Evolutionary conservation across 2,797 vertebrate species (phyloP).

Genomic region (Scomberomorus guttatus): DNA sequence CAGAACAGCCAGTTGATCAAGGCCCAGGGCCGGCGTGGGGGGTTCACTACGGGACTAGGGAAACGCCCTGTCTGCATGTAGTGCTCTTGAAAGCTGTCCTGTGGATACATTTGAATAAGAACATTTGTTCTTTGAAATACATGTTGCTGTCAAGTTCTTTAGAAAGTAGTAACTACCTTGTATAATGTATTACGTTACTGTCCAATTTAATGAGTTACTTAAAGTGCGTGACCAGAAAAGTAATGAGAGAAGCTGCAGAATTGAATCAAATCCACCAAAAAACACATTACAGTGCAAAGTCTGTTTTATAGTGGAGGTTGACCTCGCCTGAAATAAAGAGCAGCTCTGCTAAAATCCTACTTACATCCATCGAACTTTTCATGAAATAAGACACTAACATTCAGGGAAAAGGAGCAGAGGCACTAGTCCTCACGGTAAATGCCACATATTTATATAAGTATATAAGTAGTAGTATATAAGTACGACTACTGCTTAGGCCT

Average conservation of each 20-base stretch:
- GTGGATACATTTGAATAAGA: conserved; percentile 15
- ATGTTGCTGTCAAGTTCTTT: not conserved
- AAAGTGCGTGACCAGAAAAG: not conserved
- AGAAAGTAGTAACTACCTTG: not conserved
- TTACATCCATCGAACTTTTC: not conserved
- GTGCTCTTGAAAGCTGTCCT: conserved; percentile 94
- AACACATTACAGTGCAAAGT: not conserved
- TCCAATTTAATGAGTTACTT: not conserved
- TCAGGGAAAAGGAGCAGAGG: fast-evolving
- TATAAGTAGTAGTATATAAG: too few species aligned
- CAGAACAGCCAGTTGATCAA: conserved; percentile 95
- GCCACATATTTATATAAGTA: conserved; percentile 1
- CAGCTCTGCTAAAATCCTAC: not conserved
- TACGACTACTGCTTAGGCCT: not conserved
- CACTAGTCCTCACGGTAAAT: too few species aligned
- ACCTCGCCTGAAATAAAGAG: too few species aligned
- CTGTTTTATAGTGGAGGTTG: not conserved
- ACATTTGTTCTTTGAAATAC: not conserved
- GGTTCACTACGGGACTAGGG: conserved; percentile 82
- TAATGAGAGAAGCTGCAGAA: not conserved
- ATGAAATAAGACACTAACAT: not conserved
- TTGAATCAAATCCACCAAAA: not conserved
- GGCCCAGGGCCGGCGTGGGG: conserved; percentile 87
- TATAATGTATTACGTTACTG: not conserved
- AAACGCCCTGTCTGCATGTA: conserved; percentile 89